These are phyloP conservation scores for Drosophila aff. DNA, from an alignment of 1,140 invertebrate species.

Conservation along the genomic window DNA sequence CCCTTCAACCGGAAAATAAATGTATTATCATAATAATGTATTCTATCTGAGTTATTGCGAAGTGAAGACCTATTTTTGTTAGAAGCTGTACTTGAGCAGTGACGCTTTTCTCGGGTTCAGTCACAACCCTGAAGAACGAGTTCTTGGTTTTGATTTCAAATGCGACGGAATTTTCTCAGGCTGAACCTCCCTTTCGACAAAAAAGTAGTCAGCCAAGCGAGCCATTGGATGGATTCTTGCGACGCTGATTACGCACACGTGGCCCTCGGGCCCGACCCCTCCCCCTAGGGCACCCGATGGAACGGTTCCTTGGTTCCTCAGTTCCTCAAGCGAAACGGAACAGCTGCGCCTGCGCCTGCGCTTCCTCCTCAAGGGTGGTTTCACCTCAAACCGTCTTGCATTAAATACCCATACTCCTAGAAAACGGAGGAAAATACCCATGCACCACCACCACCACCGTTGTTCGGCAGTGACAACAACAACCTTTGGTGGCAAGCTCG, in stretches of 20 bases:
- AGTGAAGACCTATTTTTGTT: not conserved
- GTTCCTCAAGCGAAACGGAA: slow-evolving; percentile 62
- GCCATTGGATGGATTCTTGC: slow-evolving; percentile 30
- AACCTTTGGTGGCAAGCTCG: slow-evolving; percentile 43
- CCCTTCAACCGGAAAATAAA: slow-evolving; percentile 8
- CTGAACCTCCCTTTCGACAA: slow-evolving; percentile 3
- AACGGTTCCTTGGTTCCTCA: slow-evolving; percentile 59
- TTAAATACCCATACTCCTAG: not conserved
- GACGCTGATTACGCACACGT: slow-evolving; percentile 68
- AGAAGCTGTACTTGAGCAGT: slow-evolving; percentile 12
- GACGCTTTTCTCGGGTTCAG: not conserved
- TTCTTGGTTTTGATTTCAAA: slow-evolving; percentile 59
- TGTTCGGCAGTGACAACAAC: slow-evolving; percentile 7
- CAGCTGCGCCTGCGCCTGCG: slow-evolving; percentile 72
- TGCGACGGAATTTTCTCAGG: slow-evolving; percentile 54
- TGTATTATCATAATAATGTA: not conserved
- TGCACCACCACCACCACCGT: slow-evolving; percentile 29
- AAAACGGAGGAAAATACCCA: slow-evolving; percentile 39
- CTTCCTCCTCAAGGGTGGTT: slow-evolving; percentile 66
- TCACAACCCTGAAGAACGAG: slow-evolving; percentile 23
- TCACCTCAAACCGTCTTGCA: slow-evolving; percentile 23
- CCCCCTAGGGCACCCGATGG: slow-evolving; percentile 40
- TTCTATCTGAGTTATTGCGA: not conserved
- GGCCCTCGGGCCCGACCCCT: slow-evolving; percentile 25
- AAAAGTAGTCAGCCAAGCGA: slow-evolving; percentile 9